Base-by-base conservation (phyloP, 2,888 invertebrate species). In the Anoplius nigerrimus region DNA sequence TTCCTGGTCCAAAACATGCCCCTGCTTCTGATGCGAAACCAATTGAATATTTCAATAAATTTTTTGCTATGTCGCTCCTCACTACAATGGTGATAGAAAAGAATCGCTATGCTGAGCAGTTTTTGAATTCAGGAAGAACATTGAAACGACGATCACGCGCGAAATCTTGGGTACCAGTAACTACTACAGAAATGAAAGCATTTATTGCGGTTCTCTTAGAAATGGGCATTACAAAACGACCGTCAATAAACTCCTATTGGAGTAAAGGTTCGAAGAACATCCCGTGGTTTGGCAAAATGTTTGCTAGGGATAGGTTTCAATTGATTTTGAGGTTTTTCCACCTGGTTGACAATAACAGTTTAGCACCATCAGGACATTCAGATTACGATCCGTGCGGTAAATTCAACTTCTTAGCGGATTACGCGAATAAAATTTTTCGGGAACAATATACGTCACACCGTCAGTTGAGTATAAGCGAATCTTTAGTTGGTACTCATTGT, bases 381-480 rank as follows among this genome's bases (percentile, higher is more conserved):
- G 57, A 78, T 20, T 78, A 80, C 53, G 71, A 80, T 55, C 76
- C 78, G 18, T 66, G 64, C 62, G 61, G 57, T 20, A 72, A 71
- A 66, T 75, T 74, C 63, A 18, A 65, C 16, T 63, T 61, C 21
- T 16, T 80, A 16, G 66, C 76, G 61, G 65, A 75, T 18, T 74
- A 80, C 55, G 77, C 77, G 13, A 80, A 80, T 59, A 61, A 51
- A 18, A 58, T 72, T n/a, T 80, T 80, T 52, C 65, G 48, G 46
- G 68, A 65, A 16, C 53, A 76, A 65, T 79, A 78, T 62, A 53
- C 55, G 54, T 78, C 75, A 6, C 55, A 71, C 22, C 46, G 65
- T 43, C 53, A 80, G 45, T 54, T 82, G 42, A 62, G 61, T 46
- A 73, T 82, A 13, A 78, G 74, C 57, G 79, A 80, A 59, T 79